Evolutionary conservation across 2,113 vertebrate genomes (phyloP).

Genomic region (Mellivora capensis): DNA sequence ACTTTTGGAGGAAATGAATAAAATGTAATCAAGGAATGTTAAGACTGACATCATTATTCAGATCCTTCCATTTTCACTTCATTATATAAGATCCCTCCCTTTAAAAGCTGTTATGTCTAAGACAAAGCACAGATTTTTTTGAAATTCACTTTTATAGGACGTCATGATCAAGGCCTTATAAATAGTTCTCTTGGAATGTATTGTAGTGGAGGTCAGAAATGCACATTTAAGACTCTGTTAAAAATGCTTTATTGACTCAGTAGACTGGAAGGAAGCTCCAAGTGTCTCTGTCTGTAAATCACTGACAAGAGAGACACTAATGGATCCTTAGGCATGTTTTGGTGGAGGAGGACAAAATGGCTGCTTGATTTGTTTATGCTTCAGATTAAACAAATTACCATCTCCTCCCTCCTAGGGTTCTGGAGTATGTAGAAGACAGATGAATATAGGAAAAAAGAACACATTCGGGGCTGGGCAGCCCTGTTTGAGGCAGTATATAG

Average conservation of each 20-base stretch:
- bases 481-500: not conserved
- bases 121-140: not conserved
- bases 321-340: constrained; percentile 63
- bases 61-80: not conserved
- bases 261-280: constrained; percentile 54
- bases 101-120: constrained; percentile 34
- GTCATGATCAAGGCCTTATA: constrained; percentile 42
- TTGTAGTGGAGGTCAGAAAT: constrained; percentile 54
- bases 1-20: constrained; percentile 20
- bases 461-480: not conserved
- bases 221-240: constrained; percentile 66
- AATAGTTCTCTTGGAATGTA: constrained; percentile 51
- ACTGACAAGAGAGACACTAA: constrained; percentile 57
- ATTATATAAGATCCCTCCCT: not conserved
- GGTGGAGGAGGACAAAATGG: constrained; percentile 45
- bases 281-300: constrained; percentile 68
- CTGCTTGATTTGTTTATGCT: constrained; percentile 64
- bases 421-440: not conserved
- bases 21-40: not conserved
- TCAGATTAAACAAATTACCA: constrained; percentile 45
- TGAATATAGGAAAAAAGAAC: not conserved
- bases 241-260: constrained; percentile 73
- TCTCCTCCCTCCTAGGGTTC: not conserved
- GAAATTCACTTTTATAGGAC: constrained; percentile 6
- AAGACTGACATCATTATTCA: not conserved